Evolutionary conservation across 2,113 vertebrate genomes (phyloP).

Genomic region (Motacilla alba): DNA sequence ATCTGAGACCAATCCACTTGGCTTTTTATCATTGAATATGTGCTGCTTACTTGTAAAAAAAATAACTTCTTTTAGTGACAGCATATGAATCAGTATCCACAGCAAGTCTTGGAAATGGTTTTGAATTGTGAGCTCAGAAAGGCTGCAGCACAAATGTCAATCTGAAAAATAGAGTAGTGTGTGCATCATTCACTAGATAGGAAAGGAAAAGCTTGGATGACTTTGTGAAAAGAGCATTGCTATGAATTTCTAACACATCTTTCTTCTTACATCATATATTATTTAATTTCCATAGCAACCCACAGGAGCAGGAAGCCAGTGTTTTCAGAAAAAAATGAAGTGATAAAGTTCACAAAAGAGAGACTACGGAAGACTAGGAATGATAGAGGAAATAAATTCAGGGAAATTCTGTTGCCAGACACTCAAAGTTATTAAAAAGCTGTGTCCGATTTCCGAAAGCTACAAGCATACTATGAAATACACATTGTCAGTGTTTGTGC

Average conservation of each 20-base stretch:
- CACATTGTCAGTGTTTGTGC: background rate
- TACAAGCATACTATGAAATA: background rate
- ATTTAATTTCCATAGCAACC: conserved; percentile 34
- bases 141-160: background rate
- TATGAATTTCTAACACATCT: background rate
- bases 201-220: background rate
- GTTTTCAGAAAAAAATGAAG: background rate
- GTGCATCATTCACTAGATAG: background rate
- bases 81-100: background rate
- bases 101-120: background rate
- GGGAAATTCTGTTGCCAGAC: background rate
- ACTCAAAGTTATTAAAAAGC: background rate
- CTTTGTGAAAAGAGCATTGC: background rate
- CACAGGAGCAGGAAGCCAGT: background rate
- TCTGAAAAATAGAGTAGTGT: background rate
- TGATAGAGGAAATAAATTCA: background rate
- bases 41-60: background rate
- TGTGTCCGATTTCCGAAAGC: background rate
- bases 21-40: background rate
- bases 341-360: background rate
- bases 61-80: background rate
- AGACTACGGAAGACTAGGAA: background rate
- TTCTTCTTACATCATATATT: background rate
- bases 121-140: background rate
- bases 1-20: background rate